Evolutionary conservation across 2,888 invertebrate species (phyloP), one percentile per base, ranked within the genome.

Genomic region (Neoascia interrupta): DNA sequence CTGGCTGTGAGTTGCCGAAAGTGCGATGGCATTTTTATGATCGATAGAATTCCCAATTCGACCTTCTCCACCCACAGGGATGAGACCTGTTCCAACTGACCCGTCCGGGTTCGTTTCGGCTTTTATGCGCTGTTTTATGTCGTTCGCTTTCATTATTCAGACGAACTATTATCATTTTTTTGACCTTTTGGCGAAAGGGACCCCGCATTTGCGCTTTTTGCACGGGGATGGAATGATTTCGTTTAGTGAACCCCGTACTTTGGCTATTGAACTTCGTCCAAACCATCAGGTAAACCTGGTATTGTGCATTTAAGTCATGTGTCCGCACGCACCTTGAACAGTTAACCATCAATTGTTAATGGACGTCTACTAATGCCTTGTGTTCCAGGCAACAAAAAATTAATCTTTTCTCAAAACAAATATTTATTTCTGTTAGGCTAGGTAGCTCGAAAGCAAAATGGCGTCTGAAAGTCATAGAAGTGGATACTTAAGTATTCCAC

Each of bases 21-120:
- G 56, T 69, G 72, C 64, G 64, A 72, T 66, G 73, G 79, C 26
- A 85, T 83, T 87, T 87, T 87, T 87, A 87, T 87, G 87, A 87
- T 87, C 86, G 85, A 86, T 86, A 84, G 83, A 85, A 87, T 87
- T 87, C 87, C 87, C 88, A 85, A 83, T 83, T 84, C 84, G 85
- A 84, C 82, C 83, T 83, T 85, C 83, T 83, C 73, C 72, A 64
- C 37, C 13, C 15, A 31, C 11, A 16, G 13, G 39, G 13, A 10
- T 15, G 21, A 45, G 47, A 51, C 39, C 45, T 43, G 47, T 28
- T 10, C 34, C 28, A n/a, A n/a, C 36, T 54, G 51, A 58, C 58
- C 76, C 53, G 36, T 73, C 56, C 54, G 61, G 45, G 54, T 53
- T 16, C 53, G 72, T 66, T 72, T 68, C 64, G 64, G 23, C 51